Base-by-base conservation (phyloP, 1,140 invertebrate species). In the Wiebesia pumilae region DNA sequence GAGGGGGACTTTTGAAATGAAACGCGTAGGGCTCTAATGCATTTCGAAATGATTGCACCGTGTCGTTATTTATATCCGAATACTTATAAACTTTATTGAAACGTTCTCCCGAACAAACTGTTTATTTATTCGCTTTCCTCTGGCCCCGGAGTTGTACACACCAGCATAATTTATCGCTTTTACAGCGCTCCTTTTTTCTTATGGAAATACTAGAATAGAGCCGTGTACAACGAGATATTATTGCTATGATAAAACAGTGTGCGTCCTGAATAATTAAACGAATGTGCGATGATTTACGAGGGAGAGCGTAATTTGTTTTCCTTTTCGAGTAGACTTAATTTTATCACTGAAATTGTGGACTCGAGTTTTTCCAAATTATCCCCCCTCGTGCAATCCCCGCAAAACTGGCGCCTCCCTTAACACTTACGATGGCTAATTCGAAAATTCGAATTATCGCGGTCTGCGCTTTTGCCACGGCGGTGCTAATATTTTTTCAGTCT, bases 11-110 rank as follows among this genome's bases (percentile, higher is more conserved):
- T 83, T 83, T 65, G 51, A 75, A 83, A 83, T 77, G 47, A 77
- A 75, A 83, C 82, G 75, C 62, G 69, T 71, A 62, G 16, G 47
- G 27, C 82, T 71, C 69, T 83, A 83, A 83, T 83, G 71, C 47
- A 35, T 75, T 83, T 54, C 43, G 43, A 83, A 83, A 83, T 75
- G 30, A 75, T 83, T 54, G 81, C 30, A n/a, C 40, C 24, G 21
- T 2, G 21, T 58, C 71, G 71, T 83, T 83, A 83, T 75, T 83
- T 75, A 75, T 54, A 54, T 27, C 24, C 51, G 51, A n/a, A 40
- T 33, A 27, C 71, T 75, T 83, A 83, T 40, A 83, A 83, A 77
- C 71, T 83, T 83, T 83, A 77, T 83, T 83, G 33, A 83, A 40
- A 35, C 82, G 67, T 69, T 51, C 40, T 10, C 33, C 33, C 3